These are phyloP conservation scores for Vulpes ferrilata DNA, from an alignment of 2,113 vertebrate species.

Conservation along the genomic window DNA sequence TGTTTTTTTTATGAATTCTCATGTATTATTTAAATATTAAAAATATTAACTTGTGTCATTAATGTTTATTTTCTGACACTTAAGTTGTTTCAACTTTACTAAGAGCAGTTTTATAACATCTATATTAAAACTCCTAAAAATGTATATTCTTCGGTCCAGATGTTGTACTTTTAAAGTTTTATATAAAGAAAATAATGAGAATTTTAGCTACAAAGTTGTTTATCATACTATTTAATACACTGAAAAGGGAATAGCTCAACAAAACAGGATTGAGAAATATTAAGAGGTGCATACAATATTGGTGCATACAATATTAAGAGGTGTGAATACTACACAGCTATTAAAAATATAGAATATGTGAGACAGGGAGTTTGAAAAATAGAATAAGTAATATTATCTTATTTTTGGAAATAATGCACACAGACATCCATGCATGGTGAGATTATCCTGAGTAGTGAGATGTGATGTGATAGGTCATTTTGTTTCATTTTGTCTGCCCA, in stretches of 20 bases:
- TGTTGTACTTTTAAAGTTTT: slow-evolving; percentile 14
- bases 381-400: not conserved
- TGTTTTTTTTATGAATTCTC: not conserved
- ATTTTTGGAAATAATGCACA: not conserved
- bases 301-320: not conserved
- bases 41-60: slow-evolving; percentile 40
- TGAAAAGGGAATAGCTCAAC: not conserved
- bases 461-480: not conserved
- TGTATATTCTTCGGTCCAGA: not conserved
- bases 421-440: not conserved
- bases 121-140: not conserved
- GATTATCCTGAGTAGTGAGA: not conserved
- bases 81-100: not conserved
- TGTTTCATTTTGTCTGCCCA: not conserved
- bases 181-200: not conserved
- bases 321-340: not conserved
- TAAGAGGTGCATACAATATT: not conserved
- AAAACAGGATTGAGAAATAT: not conserved
- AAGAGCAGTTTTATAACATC: not conserved
- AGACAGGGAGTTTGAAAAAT: not conserved
- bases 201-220: not conserved
- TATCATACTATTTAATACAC: not conserved
- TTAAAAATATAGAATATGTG: not conserved
- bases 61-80: not conserved
- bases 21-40: slow-evolving; percentile 52